A percentile compares a stretch with the other conserved stretches of the same genome.
These are phyloP conservation scores for Chromobotia macracanthus DNA, from an alignment of 2,797 vertebrate species.

Conservation along the genomic window DNA sequence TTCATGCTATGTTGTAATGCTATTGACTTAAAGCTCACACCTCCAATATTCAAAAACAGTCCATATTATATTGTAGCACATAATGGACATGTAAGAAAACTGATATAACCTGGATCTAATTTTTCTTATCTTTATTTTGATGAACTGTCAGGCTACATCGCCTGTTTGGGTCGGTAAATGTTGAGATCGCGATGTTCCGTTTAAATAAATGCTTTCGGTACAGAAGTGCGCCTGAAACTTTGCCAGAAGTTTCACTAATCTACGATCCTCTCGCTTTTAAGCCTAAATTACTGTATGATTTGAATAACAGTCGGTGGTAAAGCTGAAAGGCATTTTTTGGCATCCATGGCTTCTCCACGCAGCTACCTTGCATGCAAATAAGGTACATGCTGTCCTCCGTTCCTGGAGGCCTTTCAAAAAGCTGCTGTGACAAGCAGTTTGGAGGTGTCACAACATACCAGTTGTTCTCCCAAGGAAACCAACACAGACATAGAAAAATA, in stretches of 20 bases:
- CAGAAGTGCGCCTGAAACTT: conserved; percentile 27
- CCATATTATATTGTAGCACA: too few relatives aligned
- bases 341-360: neutral
- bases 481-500: neutral
- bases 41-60: too few relatives aligned
- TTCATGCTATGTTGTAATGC: too few relatives aligned
- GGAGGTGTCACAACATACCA: neutral
- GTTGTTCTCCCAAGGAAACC: conserved; percentile 1
- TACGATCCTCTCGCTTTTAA: conserved; percentile 14
- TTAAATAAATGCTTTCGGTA: neutral
- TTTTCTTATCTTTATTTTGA: conserved; percentile 28
- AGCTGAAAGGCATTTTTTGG: conserved; percentile 43
- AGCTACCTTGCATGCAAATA: conserved; percentile 60
- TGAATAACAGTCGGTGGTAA: conserved; percentile 65
- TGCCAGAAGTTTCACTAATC: conserved; percentile 30
- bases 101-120: neutral
- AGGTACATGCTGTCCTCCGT: conserved; percentile 9
- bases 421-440: neutral
- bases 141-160: conserved; percentile 38
- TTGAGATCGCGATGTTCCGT: neutral
- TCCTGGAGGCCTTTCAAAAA: neutral
- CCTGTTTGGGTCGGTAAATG: conserved; percentile 29
- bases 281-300: conserved; percentile 51
- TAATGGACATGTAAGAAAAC: neutral
- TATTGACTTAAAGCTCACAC: too few relatives aligned